phyloP scores from a whole-genome alignment of 1,140 invertebrate species.

The Drosophila gunungcola region DNA sequence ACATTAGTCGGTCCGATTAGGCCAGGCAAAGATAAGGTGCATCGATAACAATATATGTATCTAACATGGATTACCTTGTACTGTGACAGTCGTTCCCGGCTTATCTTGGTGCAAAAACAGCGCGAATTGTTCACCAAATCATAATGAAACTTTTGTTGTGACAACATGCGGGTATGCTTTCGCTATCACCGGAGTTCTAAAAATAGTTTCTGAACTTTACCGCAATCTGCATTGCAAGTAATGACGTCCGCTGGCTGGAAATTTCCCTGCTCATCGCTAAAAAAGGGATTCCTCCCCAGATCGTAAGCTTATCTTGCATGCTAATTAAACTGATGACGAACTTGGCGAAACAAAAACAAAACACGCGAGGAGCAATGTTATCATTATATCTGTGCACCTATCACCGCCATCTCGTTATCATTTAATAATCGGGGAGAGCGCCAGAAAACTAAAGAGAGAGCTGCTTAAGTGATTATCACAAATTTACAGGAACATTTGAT shows the following conservation, averaged over 20 bases:
- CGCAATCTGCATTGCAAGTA: conserved; percentile 38
- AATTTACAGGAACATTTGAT: conserved; percentile 2
- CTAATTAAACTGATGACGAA: conserved; percentile 42
- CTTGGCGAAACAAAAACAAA: conserved; percentile 2
- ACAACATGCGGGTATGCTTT: conserved; percentile 4
- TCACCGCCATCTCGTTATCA: conserved; percentile 45
- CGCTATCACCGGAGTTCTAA: conserved; percentile 31
- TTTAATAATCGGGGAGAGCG: conserved; percentile 35
- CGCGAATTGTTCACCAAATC: neutral
- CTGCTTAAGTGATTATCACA: conserved; percentile 30
- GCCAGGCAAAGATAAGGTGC: conserved; percentile 23
- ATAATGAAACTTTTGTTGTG: conserved; percentile 59
- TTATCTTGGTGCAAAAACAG: conserved; percentile 35
- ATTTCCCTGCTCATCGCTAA: conserved; percentile 30
- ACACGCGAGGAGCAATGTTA: conserved; percentile 1
- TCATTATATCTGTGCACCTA: conserved; percentile 25
- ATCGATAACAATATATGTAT: conserved; percentile 58
- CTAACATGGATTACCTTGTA: conserved; percentile 62
- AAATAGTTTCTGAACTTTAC: conserved; percentile 34
- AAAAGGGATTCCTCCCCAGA: conserved; percentile 30
- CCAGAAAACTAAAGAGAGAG: neutral
- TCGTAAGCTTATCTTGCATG: conserved; percentile 30
- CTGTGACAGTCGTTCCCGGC: conserved; percentile 6
- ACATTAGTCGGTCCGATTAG: conserved; percentile 38
- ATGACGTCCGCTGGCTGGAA: conserved; percentile 41